phyloP scores from a whole-genome alignment of 2,888 invertebrate species.

The Cybosia mesomella region DNA sequence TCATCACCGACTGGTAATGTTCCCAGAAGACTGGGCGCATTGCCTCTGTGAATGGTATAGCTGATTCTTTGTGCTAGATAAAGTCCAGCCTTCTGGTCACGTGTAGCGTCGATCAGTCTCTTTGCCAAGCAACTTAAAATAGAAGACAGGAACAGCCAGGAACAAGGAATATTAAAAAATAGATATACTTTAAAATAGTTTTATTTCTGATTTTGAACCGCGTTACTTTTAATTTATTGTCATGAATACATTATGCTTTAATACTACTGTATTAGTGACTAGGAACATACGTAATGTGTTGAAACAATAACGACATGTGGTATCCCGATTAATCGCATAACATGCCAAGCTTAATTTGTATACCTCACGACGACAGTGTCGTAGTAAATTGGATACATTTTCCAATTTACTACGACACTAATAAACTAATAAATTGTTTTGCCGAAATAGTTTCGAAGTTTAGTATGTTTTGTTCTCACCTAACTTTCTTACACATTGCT shows the following conservation, averaged over 20 bases:
- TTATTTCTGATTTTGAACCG: slow-evolving; percentile 8
- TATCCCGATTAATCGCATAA: not conserved
- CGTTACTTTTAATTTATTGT: slow-evolving; percentile 13
- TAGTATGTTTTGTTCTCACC: not conserved
- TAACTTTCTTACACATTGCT: not conserved
- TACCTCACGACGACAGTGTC: not conserved
- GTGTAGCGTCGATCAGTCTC: no score
- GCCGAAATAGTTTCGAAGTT: not conserved
- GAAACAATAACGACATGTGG: slow-evolving; percentile 20
- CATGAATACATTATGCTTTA: slow-evolving; percentile 28
- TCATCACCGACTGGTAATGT: no score
- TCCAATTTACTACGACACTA: no score
- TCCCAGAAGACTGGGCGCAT: no score
- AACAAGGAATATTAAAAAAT: not conserved
- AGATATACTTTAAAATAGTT: not conserved
- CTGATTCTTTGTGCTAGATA: no score
- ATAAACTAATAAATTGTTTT: not conserved
- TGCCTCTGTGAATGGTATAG: no score
- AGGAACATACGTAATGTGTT: slow-evolving; percentile 38
- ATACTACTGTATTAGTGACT: slow-evolving; percentile 38
- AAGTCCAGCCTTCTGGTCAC: no score
- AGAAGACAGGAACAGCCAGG: not conserved
- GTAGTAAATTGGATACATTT: not conserved
- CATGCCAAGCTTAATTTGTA: no score
- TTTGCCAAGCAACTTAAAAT: no score